These are phyloP conservation scores for Puma concolor DNA, from an alignment of 2,113 vertebrate genomes.

Conservation along the genomic window DNA sequence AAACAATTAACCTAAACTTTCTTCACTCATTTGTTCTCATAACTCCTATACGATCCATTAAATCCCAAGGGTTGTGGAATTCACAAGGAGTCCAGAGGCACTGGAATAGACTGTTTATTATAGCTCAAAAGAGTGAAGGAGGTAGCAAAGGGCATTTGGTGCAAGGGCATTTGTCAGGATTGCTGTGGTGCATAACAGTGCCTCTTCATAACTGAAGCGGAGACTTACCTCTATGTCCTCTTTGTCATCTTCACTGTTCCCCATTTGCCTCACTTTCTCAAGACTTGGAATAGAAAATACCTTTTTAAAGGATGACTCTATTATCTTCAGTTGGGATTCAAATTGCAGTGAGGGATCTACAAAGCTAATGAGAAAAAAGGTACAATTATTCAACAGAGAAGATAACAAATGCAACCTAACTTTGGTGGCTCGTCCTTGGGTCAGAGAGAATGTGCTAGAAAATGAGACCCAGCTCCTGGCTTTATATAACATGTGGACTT, in stretches of 20 bases:
- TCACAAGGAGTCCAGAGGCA: neutral
- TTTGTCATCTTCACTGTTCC: accelerated
- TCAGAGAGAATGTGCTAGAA: neutral
- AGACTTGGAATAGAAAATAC: slow-evolving; percentile 40
- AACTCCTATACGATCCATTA: neutral
- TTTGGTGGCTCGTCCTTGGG: neutral
- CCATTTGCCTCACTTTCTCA: neutral
- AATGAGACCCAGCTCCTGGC: neutral
- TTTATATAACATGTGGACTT: neutral
- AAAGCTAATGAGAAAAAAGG: slow-evolving; percentile 34
- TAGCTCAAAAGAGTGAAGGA: neutral
- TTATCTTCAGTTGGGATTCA: slow-evolving; percentile 51
- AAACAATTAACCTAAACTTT: neutral
- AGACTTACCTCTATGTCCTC: slow-evolving; percentile 47
- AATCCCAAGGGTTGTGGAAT: neutral
- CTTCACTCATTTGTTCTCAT: neutral
- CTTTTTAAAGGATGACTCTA: slow-evolving; percentile 53
- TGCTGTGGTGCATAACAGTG: accelerated
- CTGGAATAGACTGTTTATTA: neutral
- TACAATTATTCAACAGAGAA: neutral
- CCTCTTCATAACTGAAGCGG: neutral
- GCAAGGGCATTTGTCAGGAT: neutral
- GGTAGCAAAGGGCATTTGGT: too few relatives aligned
- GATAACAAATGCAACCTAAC: neutral
- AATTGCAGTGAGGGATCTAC: slow-evolving; percentile 66